Conservation (phyloP, 1,140 invertebrate species). For the Leptoteleia sp. region DNA sequence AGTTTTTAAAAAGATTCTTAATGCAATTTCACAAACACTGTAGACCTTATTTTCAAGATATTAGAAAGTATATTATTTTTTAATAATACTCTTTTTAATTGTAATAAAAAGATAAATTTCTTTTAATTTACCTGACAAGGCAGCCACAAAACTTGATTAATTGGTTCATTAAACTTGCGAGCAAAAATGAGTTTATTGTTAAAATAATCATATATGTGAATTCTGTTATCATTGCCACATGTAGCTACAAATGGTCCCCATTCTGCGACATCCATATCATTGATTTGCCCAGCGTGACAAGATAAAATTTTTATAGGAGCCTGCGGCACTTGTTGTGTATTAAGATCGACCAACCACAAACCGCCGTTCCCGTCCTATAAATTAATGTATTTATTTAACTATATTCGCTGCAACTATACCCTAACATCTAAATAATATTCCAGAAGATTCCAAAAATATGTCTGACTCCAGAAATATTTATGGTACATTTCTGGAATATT, state of each 20-base stretch:
- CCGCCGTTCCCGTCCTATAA: slow-evolving; percentile 89
- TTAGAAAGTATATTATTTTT: not conserved
- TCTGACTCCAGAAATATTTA: too few species aligned
- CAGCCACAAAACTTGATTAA: slow-evolving; percentile 87
- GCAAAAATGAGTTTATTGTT: slow-evolving; percentile 82
- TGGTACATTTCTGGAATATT: too few species aligned
- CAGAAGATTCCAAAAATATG: too few species aligned
- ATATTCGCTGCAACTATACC: too few species aligned
- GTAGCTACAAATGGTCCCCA: slow-evolving; percentile 86
- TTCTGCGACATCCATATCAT: slow-evolving; percentile 85
- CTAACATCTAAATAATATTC: too few species aligned
- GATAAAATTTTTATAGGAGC: slow-evolving; percentile 82
- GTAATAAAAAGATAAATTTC: not conserved
- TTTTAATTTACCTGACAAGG: slow-evolving; percentile 82
- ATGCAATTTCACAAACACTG: too few species aligned
- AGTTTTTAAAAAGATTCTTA: too few species aligned
- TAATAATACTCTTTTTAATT: slow-evolving; percentile 1
- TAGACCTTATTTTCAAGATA: too few species aligned
- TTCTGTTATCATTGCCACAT: slow-evolving; percentile 85
- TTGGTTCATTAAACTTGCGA: slow-evolving; percentile 83
- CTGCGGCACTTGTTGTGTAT: slow-evolving; percentile 82
- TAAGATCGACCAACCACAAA: slow-evolving; percentile 89
- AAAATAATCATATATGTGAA: slow-evolving; percentile 88
- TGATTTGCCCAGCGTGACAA: slow-evolving; percentile 88
- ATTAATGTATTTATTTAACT: not conserved